Base-by-base conservation (phyloP, 2,797 vertebrate species). In the Garrulus glandarius region DNA sequence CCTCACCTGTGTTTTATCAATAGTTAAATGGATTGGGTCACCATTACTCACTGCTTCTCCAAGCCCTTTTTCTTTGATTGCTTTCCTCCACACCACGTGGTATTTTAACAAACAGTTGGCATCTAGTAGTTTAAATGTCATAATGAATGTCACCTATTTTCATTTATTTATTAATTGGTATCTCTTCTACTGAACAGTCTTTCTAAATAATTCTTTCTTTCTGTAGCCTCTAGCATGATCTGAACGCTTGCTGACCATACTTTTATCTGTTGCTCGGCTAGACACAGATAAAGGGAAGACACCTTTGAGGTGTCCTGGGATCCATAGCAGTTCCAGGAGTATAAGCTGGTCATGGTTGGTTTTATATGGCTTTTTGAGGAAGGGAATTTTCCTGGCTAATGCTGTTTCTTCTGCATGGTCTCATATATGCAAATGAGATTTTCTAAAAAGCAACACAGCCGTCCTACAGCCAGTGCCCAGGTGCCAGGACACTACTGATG, bases 11-110 rank as follows among this genome's bases (percentile, higher is more conserved):
- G 72, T 91, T 97, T 89, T 93, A 88, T 92, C 96, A 93, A 90
- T 96, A 96, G 89, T 93, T 94, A 92, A 87, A 95, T 95, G 92
- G 93, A 96, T 84, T 95, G 89, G 94, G 91, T 95, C 79, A 78
- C 93, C 53, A 44, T 97, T 93, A 87, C 86, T 96, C 88, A 76
- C 59, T 90, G 76, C 92, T 95, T 91, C 53, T 81, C 84, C 50
- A 87, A 92, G 56, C 59, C 36, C 23, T 81, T 29, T 65, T 91
- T 94, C 86, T 96, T 92, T 93, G 55, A 96, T 94, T 95, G 89
- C 57, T 22, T 91, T 74, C 24, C 64, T 95, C 63, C 41, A 78
- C 68, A 60, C 50, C 85, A 92, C 29, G 10, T 77, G 61, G 57
- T 87, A 83, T 93, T 96, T 94, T 96, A 94, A 94, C 71, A 87